Base-by-base conservation (phyloP, 2,888 invertebrate genomes). In the Altica lythri region DNA sequence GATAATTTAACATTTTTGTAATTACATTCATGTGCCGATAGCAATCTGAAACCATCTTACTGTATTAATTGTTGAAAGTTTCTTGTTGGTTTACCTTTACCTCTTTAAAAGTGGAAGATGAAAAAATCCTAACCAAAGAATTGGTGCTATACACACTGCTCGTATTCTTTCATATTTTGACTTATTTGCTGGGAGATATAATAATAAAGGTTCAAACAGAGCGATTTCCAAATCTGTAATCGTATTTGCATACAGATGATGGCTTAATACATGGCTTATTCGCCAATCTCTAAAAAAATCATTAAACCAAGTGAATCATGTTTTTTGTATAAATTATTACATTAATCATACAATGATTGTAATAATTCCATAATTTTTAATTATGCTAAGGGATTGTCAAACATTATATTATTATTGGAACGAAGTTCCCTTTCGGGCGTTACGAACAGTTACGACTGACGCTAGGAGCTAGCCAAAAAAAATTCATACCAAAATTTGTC, bases 241-340 rank as follows among this genome's bases (percentile, higher is more conserved):
- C 0, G 90, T 88, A 69, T 92, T 92, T 0, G 91, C 83, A 68
- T 84, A 90, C 5, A 87, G 76, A 69, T 92, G 92, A 72, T 92
- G 92, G 25, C 90, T 90, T 32, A 92, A 71, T 0, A 79, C 85
- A 67, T 92, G 92, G 0, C 85, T 85, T 29, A 91, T 82, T 55
- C 90, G 80, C 83, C 89, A 91, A 58, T 88, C 84, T 63, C 83
- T 81, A 70, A 49, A 79, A 61, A 27, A 47, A 46, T n/a, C n/a
- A n/a, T n/a, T n/a, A n/a, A n/a, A n/a, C n/a, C n/a, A n/a, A n/a
- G n/a, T n/a, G n/a, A n/a, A n/a, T n/a, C n/a, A n/a, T n/a, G n/a
- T n/a, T n/a, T n/a, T n/a, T n/a, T n/a, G n/a, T n/a, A n/a, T n/a
- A n/a, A n/a, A n/a, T n/a, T n/a, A n/a, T n/a, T n/a, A n/a, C n/a